Percentiles rank a stretch among this genome's conserved stretches.
Conservation (phyloP, 1,140 invertebrate genomes). For the Musca vetustissima region DNA sequence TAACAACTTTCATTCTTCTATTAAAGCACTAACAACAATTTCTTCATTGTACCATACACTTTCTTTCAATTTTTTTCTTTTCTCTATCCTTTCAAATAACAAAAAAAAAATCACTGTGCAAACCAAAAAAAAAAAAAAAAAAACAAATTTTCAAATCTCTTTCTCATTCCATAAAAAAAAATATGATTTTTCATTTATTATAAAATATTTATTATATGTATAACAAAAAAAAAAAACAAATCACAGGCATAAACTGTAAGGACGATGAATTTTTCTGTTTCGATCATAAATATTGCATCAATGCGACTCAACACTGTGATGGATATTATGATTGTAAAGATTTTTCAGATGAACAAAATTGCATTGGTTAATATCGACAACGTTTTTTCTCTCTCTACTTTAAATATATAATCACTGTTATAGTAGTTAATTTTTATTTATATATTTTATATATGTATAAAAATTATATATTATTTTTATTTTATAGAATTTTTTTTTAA, state of each 20-base stretch:
- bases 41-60: no score
- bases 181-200: not conserved
- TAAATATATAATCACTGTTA: no score
- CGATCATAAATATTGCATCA: constrained; percentile 69
- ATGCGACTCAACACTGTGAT: constrained; percentile 73
- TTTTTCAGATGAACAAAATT: constrained; percentile 88
- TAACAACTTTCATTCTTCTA: no score
- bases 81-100: not conserved
- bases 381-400: not conserved
- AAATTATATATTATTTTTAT: not conserved
- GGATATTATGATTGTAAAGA: constrained; percentile 87
- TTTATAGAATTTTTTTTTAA: constrained; percentile 16
- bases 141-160: not conserved
- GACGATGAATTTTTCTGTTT: constrained; percentile 66
- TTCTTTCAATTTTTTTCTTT: not conserved
- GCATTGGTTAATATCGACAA: constrained; percentile 63
- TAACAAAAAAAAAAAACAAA: not conserved
- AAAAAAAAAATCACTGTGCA: no score
- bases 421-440: not conserved
- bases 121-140: no score
- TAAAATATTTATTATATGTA: not conserved
- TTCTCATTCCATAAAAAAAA: not conserved
- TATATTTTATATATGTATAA: not conserved
- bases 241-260: constrained; percentile 54
- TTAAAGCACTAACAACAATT: no score